Percentiles rank a stretch among this genome's conserved stretches.
These are phyloP conservation scores for Pterostichus madidus DNA, from an alignment of 2,888 invertebrate species.

Conservation along the genomic window DNA sequence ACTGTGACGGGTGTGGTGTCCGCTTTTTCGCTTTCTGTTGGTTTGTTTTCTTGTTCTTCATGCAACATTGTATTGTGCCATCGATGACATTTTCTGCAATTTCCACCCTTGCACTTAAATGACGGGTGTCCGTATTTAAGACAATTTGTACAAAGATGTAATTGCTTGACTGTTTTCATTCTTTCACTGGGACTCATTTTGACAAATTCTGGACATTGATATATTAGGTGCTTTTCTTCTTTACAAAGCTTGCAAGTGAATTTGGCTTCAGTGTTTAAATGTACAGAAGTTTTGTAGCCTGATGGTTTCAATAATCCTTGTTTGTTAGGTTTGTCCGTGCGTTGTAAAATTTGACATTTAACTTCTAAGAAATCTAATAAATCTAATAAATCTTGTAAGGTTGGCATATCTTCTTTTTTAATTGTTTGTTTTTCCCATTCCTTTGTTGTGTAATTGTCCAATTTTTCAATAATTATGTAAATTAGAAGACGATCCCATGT, in stretches of 20 bases:
- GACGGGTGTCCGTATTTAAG: not conserved
- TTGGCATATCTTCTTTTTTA: constrained; percentile 17
- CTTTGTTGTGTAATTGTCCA: constrained; percentile 42
- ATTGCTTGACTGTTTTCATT: constrained; percentile 25
- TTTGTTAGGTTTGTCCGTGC: not conserved
- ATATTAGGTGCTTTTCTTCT: constrained; percentile 44
- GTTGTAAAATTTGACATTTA: constrained; percentile 21
- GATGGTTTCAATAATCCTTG: constrained; percentile 8
- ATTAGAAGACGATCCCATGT: constrained; percentile 55
- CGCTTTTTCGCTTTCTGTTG: not conserved
- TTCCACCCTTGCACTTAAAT: constrained; percentile 8
- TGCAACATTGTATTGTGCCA: constrained; percentile 47
- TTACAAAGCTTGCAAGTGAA: constrained; percentile 41
- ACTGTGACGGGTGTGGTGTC: constrained; percentile 2
- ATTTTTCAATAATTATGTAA: constrained; percentile 26
- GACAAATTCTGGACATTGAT: constrained; percentile 54
- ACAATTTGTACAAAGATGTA: constrained; percentile 38
- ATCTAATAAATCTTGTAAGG: constrained; percentile 31
- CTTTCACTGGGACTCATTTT: not conserved
- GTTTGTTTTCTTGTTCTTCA: constrained; percentile 5
- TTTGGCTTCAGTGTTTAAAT: constrained; percentile 10
- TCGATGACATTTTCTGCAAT: constrained; percentile 52
- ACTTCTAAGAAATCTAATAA: constrained; percentile 24
- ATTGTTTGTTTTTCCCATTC: constrained; percentile 51
- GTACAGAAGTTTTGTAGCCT: not conserved